Evolutionary conservation across 2,797 vertebrate genomes (phyloP).

Genomic region (Aplochiton taeniatus): DNA sequence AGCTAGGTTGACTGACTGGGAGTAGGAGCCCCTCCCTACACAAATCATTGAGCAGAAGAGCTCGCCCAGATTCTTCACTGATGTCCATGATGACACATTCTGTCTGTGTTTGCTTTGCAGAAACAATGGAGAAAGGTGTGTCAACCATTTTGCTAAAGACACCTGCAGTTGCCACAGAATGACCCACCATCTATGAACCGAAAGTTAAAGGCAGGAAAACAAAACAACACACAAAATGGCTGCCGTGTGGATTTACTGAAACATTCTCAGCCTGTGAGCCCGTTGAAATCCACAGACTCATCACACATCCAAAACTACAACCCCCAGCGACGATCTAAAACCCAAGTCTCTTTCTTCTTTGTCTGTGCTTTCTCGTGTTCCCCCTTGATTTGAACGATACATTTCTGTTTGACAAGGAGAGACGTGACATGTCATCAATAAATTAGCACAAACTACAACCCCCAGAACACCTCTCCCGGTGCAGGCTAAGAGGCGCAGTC

Average conservation of each 20-base stretch:
- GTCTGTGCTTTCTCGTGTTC: slow-evolving; percentile 38
- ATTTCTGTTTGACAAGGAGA: too few relatives aligned
- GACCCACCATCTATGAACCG: not conserved
- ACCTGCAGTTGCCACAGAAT: slow-evolving; percentile 50
- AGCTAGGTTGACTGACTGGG: slow-evolving; percentile 4
- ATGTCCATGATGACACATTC: slow-evolving; percentile 49
- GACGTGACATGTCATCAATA: too few relatives aligned
- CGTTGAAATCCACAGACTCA: slow-evolving; percentile 41
- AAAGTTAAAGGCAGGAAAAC: slow-evolving; percentile 23
- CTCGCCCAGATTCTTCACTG: slow-evolving; percentile 40
- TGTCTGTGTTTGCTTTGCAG: slow-evolving; percentile 49
- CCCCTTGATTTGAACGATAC: slow-evolving; percentile 44
- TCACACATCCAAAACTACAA: slow-evolving; percentile 48
- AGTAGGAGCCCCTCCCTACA: slow-evolving; percentile 36
- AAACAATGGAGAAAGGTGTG: slow-evolving; percentile 41
- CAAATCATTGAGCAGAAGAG: slow-evolving; percentile 61
- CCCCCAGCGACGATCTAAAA: slow-evolving; percentile 29
- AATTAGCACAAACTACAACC: too few relatives aligned
- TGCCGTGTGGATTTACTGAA: slow-evolving; percentile 52
- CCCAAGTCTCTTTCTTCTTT: slow-evolving; percentile 34
- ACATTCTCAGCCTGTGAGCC: slow-evolving; percentile 50
- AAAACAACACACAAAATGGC: slow-evolving; percentile 42
- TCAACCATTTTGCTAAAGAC: slow-evolving; percentile 29
- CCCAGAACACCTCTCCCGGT: too few relatives aligned
- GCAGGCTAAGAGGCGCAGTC: too few relatives aligned